Percentiles rank a stretch among this genome's conserved stretches.
phyloP scores from a whole-genome alignment of 2,797 vertebrate genomes.

The Chiloscyllium punctatum region DNA sequence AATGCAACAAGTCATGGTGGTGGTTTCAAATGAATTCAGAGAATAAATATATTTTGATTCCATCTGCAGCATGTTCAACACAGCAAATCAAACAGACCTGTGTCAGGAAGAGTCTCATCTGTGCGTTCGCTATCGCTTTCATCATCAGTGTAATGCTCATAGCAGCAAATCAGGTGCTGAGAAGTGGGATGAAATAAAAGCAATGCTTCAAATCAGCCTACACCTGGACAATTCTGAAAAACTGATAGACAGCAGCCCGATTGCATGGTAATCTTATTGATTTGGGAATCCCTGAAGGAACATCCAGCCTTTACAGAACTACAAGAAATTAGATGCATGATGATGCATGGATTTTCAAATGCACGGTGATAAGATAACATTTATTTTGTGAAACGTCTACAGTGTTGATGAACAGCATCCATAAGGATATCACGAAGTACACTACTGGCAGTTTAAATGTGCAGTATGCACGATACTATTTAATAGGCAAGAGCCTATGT shows the following conservation, averaged over 20 bases:
- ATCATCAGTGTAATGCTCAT: constrained; percentile 99
- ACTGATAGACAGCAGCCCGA: constrained; percentile 44
- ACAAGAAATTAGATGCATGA: constrained; percentile 61
- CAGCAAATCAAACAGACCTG: constrained; percentile 98
- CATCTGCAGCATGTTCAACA: constrained; percentile 74
- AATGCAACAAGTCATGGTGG: not conserved
- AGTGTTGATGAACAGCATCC: not conserved
- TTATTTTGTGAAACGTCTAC: not conserved
- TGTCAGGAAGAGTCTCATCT: constrained; percentile 92
- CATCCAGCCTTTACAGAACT: constrained; percentile 41
- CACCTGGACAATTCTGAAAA: constrained; percentile 38
- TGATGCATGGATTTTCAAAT: constrained; percentile 61
- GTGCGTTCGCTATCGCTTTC: constrained; percentile 94
- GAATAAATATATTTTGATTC: not conserved
- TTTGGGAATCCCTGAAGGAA: constrained; percentile 13
- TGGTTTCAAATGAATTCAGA: not conserved
- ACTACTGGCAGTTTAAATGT: not conserved
- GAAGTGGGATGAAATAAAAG: constrained; percentile 89
- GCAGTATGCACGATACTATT: not conserved
- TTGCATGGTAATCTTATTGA: constrained; percentile 25
- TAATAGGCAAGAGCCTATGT: not conserved
- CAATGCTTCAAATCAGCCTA: not conserved
- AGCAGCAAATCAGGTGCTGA: constrained; percentile 93
- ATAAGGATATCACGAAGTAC: not conserved
- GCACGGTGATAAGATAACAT: constrained; percentile 3